A percentile compares a stretch with the other conserved stretches of the same genome.
phyloP scores from a whole-genome alignment of 1,140 invertebrate genomes.

The Rhagoletis pomonella region DNA sequence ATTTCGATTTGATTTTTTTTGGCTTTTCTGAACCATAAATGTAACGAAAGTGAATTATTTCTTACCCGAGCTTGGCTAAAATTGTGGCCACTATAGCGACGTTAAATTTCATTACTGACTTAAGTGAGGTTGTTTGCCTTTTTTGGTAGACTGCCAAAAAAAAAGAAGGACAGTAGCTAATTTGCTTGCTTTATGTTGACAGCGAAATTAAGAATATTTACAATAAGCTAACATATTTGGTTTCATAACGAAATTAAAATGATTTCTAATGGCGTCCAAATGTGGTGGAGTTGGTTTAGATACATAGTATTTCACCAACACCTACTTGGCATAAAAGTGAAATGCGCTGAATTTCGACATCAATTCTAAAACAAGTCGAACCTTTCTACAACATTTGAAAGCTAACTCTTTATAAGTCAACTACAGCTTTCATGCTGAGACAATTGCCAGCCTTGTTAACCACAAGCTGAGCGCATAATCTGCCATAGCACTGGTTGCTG shows the following conservation, averaged over 20 bases:
- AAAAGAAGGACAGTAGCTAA: neutral
- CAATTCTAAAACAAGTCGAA: neutral
- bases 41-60: slow-evolving; percentile 46
- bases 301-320: neutral
- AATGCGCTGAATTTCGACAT: neutral
- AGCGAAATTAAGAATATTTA: slow-evolving; percentile 6
- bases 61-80: neutral
- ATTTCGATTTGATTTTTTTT: neutral
- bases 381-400: neutral
- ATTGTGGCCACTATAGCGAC: neutral
- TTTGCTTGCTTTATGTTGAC: neutral
- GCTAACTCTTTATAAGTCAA: neutral
- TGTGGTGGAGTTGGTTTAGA: neutral
- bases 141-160: neutral
- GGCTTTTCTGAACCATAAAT: neutral
- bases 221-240: neutral
- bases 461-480: too few species aligned
- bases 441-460: neutral
- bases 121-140: slow-evolving; percentile 12
- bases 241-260: neutral
- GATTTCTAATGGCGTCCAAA: slow-evolving; percentile 12
- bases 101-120: slow-evolving; percentile 26
- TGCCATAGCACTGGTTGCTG: neutral
- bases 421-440: neutral
- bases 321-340: slow-evolving; percentile 17